phyloP scores from a whole-genome alignment of 1,140 invertebrate species.

The Scaptomyza graminum region DNA sequence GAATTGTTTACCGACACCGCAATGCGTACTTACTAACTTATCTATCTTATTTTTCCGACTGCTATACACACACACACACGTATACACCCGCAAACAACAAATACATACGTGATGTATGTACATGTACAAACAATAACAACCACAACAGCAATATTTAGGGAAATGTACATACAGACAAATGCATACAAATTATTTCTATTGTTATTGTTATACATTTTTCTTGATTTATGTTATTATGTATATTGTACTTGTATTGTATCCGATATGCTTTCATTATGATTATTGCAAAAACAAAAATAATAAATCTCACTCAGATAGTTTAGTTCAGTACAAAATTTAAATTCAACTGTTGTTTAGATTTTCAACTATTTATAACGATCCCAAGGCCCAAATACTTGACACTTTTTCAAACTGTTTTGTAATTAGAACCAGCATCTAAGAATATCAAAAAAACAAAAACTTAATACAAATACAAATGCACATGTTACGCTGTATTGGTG shows the following conservation, averaged over 20 bases:
- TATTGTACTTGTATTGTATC: slow-evolving; percentile 20
- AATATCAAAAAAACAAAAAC: neutral
- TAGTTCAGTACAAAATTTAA: slow-evolving; percentile 27
- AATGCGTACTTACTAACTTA: slow-evolving; percentile 18
- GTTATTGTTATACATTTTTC: slow-evolving; percentile 6
- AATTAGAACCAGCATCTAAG: slow-evolving; percentile 34
- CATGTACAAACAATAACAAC: slow-evolving; percentile 15
- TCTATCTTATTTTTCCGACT: slow-evolving; percentile 18
- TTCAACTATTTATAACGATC: slow-evolving; percentile 4
- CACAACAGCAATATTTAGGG: slow-evolving; percentile 13
- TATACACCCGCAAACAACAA: neutral
- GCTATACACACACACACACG: slow-evolving; percentile 8
- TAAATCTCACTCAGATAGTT: slow-evolving; percentile 24
- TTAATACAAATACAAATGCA: slow-evolving; percentile 31
- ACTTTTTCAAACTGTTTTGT: slow-evolving; percentile 49
- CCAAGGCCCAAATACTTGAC: slow-evolving; percentile 27
- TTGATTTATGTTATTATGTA: slow-evolving; percentile 3
- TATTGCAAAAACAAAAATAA: slow-evolving; percentile 9
- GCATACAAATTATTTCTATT: slow-evolving; percentile 1
- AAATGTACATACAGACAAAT: slow-evolving; percentile 31
- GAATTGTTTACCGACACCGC: slow-evolving; percentile 7
- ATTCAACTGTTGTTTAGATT: slow-evolving; percentile 29
- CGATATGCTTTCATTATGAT: slow-evolving; percentile 21
- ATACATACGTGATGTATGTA: neutral
- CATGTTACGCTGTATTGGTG: slow-evolving; percentile 61